phyloP scores from a whole-genome alignment of 2,888 invertebrate genomes.

The Drosophila stalkeri region DNA sequence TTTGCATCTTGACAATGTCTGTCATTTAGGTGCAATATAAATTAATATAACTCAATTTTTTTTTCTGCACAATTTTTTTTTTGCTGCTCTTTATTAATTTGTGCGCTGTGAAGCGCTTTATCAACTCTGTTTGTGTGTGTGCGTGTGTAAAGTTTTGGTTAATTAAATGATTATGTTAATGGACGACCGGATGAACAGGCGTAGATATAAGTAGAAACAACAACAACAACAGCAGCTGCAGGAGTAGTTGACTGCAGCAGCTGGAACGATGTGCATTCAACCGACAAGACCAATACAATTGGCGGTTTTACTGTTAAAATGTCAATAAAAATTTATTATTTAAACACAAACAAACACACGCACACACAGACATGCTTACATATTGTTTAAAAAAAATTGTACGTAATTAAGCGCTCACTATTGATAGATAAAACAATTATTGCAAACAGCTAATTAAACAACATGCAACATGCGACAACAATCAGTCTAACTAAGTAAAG shows the following conservation, averaged over 20 bases:
- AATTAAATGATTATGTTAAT: constrained; percentile 82
- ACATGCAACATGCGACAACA: constrained; percentile 60
- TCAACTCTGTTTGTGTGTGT: constrained; percentile 31
- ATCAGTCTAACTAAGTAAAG: constrained; percentile 54
- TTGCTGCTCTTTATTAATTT: constrained; percentile 33
- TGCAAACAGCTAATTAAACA: constrained; percentile 69
- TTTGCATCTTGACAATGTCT: constrained; percentile 78
- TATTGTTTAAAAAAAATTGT: constrained; percentile 26
- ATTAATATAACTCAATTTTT: constrained; percentile 65
- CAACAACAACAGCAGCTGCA: constrained; percentile 45
- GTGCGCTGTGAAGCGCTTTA: constrained; percentile 51
- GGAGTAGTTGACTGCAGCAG: constrained; percentile 11
- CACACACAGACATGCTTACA: neutral
- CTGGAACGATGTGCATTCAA: constrained; percentile 63
- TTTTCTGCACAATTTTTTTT: constrained; percentile 3
- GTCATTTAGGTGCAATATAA: constrained; percentile 77
- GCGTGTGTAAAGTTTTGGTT: constrained; percentile 65
- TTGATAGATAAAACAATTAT: constrained; percentile 75
- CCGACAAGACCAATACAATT: constrained; percentile 74
- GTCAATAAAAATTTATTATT: constrained; percentile 80
- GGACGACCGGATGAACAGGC: constrained; percentile 72
- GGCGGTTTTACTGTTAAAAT: constrained; percentile 78
- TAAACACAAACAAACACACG: constrained; percentile 49
- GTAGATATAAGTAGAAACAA: constrained; percentile 55
- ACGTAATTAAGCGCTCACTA: constrained; percentile 66